Base-by-base conservation (phyloP, 2,888 invertebrate species). In the Amiota mariae region DNA sequence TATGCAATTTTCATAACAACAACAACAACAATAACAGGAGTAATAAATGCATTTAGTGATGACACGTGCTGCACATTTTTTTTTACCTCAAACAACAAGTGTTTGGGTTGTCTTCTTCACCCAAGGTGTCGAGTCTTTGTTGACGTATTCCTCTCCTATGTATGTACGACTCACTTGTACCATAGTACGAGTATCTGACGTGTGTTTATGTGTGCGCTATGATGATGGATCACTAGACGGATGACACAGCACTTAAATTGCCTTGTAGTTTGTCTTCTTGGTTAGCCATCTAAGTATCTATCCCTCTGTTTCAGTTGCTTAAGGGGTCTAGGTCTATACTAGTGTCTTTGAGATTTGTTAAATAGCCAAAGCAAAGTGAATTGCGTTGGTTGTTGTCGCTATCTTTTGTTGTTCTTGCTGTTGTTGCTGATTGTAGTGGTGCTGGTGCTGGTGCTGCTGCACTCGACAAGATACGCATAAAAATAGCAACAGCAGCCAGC, bases 191-290 rank as follows among this genome's bases (percentile, higher is more conserved):
- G 36, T 36, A 36, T 36, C 6, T 36, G 36, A 36, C 6, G 36
- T 36, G 36, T 36, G 36, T 36, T 36, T 36, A 36, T 36, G 36
- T 74, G 75, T 76, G 73, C 74, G 74, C 82, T 78, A 85, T 83
- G 85, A 83, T 83, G 84, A 83, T 83, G 84, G 82, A 83, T 85
- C 80, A 78, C 77, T 77, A n/a, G n/a, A 79, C 78, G 81, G 82
- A 83, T 83, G 82, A 83, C 82, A 83, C 82, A 81, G 83, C 82
- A 83, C 85, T 82, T 85, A 36, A 24, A 63, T 12, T 61, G 63
- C 36, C n/a, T 63, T 63, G 63, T 63, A 36, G 54, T 51, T 51
- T 51, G 12, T 12, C 54, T 36, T 36, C 36, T 36, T 36, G 36
- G 36, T 36, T 36, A 36, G 36, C 36, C 36, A 36, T 36, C 36